Evolutionary conservation across 2,113 vertebrate species (phyloP), one percentile per base, ranked within the genome.

Genomic region (Calcarius ornatus): DNA sequence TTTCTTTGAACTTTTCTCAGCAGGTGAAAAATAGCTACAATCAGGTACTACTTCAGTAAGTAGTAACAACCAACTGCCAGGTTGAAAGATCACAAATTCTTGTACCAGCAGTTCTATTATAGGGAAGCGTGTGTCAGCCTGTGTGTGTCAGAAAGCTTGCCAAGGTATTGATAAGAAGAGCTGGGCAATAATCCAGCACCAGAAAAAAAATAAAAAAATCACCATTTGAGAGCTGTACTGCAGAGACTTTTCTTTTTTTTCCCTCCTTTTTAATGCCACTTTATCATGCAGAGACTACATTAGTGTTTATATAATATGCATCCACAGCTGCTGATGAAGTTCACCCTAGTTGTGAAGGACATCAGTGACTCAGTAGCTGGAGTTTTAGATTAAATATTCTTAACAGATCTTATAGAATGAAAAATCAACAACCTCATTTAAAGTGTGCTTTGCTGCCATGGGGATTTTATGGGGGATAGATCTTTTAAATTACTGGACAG

Each of bases 11-110:
- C 70, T 96, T 94, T 96, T 92, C 96, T 94, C 96, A 94, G 95
- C 78, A 94, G 96, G 94, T 97, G 84, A 96, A 97, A 97, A 97
- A 95, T 93, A 92, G 83, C 96, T 96, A 69, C 96, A 96, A 93
- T 97, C 90, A 92, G 95, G 92, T 96, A 86, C 95, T 89, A 31
- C 94, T 97, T 97, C 88, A 84, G 42, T 96, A 96, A 97, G 87
- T 83, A 84, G 91, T 84, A 95, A 93, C 90, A 96, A 88, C 85
- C 90, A 88, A 92, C 92, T 94, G 95, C 94, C 92, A 95, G 88
- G 94, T 61, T 93, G 96, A 97, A 95, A 97, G 97, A 95, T 92
- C 96, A 95, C 90, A 95, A 81, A 96, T 96, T 91, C 96, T 96
- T 90, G 91, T 82, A 93, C 72, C 89, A 82, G 89, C 90, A 92